Evolutionary conservation across 1,140 invertebrate genomes (phyloP), one percentile per base, ranked within the genome.

Genomic region (Drosophila sproati): DNA sequence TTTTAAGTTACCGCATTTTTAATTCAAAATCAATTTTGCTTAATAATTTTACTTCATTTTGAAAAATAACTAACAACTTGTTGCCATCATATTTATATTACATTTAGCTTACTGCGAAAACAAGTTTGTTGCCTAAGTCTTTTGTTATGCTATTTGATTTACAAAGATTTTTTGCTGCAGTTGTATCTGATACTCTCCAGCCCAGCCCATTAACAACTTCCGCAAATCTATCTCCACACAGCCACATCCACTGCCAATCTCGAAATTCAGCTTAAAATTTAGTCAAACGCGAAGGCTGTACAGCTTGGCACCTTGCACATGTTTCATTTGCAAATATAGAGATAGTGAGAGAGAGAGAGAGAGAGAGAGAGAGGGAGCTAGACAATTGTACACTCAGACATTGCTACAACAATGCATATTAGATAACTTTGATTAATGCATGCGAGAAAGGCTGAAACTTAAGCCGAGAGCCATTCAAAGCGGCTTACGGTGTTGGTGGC

Each of bases 211-310:
- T 82, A 73, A 70, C 79, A 86, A 78, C 76, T 82, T 88, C 82
- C 82, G 83, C 71, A 86, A 86, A 88, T 61, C 66, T 67, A 66
- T 50, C 55, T 63, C 34, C 32, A 41, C 29, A 80, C 60, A 54
- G 39, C 69, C 47, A 67, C 31, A 67, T 20, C 20, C 43, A 57
- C 68, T 48, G 56, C 64, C 57, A 74, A 86, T 87, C 67, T 85
- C 62, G 2, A 63, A 68, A 76, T 71, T 59, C 57, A 64, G 82
- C 82, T 79, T 87, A 63, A 82, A 82, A 86, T 82, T 87, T 82
- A 86, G 83, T 88, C 83, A 86, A 88, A 77, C 76, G 82, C 83
- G 79, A 88, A 86, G 82, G 82, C 78, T 78, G 60, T 69, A 77
- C 81, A 71, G 60, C 74, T 70, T 68, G 60, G 66, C 66, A 70